A percentile compares a stretch with the other conserved stretches of the same genome.
Evolutionary conservation across 2,888 invertebrate species (phyloP).

Genomic region (Eupithecia pulchellata): DNA sequence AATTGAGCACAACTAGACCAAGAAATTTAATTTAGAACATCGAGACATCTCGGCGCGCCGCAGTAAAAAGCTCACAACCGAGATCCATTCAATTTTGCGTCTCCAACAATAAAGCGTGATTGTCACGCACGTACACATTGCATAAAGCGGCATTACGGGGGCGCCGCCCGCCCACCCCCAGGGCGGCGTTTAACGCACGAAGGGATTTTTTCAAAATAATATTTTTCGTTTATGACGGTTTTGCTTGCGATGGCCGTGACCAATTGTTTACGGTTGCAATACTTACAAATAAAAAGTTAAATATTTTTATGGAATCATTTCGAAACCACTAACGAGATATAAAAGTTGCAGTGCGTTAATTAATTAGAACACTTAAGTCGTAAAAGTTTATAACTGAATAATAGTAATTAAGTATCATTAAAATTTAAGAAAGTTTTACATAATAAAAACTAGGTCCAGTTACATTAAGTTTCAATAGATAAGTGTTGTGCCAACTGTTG

Average conservation of each 20-base stretch:
- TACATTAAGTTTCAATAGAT: neutral
- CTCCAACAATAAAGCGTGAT: slow-evolving; percentile 78
- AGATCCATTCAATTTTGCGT: slow-evolving; percentile 76
- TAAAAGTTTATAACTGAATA: slow-evolving; percentile 26
- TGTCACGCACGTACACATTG: slow-evolving; percentile 83
- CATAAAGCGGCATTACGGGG: slow-evolving; percentile 68
- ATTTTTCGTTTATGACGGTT: slow-evolving; percentile 56
- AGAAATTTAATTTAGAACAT: slow-evolving; percentile 37
- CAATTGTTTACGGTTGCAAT: slow-evolving; percentile 38
- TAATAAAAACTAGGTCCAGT: neutral
- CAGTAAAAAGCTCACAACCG: slow-evolving; percentile 51
- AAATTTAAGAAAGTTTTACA: slow-evolving; percentile 24
- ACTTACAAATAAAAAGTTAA: neutral
- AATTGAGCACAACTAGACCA: slow-evolving; percentile 34
- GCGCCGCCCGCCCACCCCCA: slow-evolving; percentile 39
- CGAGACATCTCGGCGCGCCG: slow-evolving; percentile 42
- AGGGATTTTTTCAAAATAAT: slow-evolving; percentile 66
- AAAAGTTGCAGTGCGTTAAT: slow-evolving; percentile 15
- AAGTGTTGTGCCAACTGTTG: neutral
- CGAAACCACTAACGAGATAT: slow-evolving; percentile 20
- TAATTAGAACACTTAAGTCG: slow-evolving; percentile 27
- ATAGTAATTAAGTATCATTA: too few species aligned
- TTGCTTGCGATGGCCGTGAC: slow-evolving; percentile 42
- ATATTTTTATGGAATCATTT: slow-evolving; percentile 6
- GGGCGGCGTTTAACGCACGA: slow-evolving; percentile 68